Evolutionary conservation across 1,140 invertebrate genomes (phyloP).

Genomic region (Drosophila equinoxialis): DNA sequence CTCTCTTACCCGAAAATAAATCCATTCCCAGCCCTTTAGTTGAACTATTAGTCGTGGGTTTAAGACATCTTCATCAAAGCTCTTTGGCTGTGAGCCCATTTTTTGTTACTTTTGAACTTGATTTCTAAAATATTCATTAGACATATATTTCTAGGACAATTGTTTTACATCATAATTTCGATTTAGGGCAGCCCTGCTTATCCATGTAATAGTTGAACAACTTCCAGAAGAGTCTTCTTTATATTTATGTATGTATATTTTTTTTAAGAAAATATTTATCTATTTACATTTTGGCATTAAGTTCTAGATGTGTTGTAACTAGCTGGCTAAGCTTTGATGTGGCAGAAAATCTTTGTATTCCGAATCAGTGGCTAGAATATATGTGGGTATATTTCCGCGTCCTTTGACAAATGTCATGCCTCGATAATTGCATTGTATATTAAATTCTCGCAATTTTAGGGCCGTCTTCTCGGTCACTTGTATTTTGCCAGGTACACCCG

Average conservation of each 20-base stretch:
- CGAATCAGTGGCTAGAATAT: constrained; percentile 88
- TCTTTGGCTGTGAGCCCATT: not conserved
- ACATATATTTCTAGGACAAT: not conserved
- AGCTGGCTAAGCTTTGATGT: constrained; percentile 39
- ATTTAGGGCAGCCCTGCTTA: no score
- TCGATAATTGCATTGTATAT: constrained; percentile 88
- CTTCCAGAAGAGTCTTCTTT: not conserved
- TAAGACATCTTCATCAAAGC: constrained; percentile 8
- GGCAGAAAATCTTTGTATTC: constrained; percentile 83
- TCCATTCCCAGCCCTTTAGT: constrained; percentile 26
- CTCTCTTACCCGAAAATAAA: constrained; percentile 19
- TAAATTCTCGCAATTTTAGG: constrained; percentile 87
- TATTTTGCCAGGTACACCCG: constrained; percentile 90
- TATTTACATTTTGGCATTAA: constrained; percentile 1
- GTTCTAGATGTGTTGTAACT: constrained; percentile 28
- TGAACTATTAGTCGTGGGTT: constrained; percentile 10
- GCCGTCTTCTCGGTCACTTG: constrained; percentile 91
- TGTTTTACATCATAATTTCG: not conserved
- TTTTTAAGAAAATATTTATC: constrained; percentile 14
- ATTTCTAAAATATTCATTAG: not conserved
- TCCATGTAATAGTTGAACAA: no score
- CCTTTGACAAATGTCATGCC: constrained; percentile 91
- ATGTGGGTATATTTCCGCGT: constrained; percentile 89
- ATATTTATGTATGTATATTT: not conserved
- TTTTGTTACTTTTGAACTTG: not conserved